Base-by-base conservation (phyloP, 1,140 invertebrate genomes). In the Drosophila arizonae region DNA sequence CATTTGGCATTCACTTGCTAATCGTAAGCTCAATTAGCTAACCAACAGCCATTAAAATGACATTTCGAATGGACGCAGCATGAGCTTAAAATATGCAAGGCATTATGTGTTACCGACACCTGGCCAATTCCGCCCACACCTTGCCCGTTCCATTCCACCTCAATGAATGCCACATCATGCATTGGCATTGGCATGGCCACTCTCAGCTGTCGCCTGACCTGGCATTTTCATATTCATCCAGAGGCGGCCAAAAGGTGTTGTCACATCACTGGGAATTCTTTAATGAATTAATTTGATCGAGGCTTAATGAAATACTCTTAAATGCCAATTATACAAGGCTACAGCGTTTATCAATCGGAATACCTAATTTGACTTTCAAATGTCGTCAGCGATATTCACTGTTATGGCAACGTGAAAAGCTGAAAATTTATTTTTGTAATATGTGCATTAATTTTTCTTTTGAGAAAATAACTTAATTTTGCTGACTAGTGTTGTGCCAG, bases 1-100 rank as follows among this genome's bases (percentile, higher is more conserved):
- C 46, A 80, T 74, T 77, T 71, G 58, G 45, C 63, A 76, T 66
- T 72, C 41, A 63, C 48, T 57, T 68, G 39, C 82, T 77, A 85
- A 81, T 79, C 76, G 81, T 70, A 56, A 43, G 75, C 72, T 79
- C 81, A 82, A 86, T 86, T 86, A 86, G 69, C 82, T 65, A 77
- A 63, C 72, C 78, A 82, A 87, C 65, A 58, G 72, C 66, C 76
- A 67, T 86, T 67, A 85, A 86, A 79, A 75, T 63, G 77, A 24
- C 81, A 78, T 69, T 72, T 76, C 75, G 46, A 77, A 81, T 64
- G 69, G 50, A 68, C 64, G 39, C 57, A 48, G 52, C 36, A 45
- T 67, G 68, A 51, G 46, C 65, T 70, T 82, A 63, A 84, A 82
- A 87, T 88, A 86, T 86, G 81, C 81, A 87, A 68, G 61, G 26